Evolutionary conservation across 2,888 invertebrate species (phyloP).

Genomic region (Leistus spinibarbis): DNA sequence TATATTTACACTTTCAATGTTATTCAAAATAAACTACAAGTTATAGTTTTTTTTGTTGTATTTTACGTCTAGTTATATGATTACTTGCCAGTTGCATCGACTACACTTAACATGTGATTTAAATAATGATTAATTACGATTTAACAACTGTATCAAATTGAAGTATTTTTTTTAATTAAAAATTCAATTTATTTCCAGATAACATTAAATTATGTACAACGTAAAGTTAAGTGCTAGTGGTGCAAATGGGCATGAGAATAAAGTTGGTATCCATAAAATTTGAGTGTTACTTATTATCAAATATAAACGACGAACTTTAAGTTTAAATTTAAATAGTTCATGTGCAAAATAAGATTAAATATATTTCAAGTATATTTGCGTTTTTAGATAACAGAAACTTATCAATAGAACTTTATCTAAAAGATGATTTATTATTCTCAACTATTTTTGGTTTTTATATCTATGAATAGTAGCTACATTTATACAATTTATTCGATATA

Average conservation of each 20-base stretch:
- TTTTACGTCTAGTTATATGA: too few relatives aligned
- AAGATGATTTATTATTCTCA: constrained; percentile 28
- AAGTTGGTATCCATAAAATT: not conserved
- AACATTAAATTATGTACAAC: too few relatives aligned
- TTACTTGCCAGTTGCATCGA: too few relatives aligned
- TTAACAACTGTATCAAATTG: too few relatives aligned
- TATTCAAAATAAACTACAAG: not conserved
- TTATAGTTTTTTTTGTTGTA: not conserved
- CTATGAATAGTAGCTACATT: constrained; percentile 25
- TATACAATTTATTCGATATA: constrained; percentile 35
- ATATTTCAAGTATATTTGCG: not conserved
- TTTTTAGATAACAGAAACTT: not conserved
- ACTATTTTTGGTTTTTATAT: constrained; percentile 15
- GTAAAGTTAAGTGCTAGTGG: too few relatives aligned
- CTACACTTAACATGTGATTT: too few relatives aligned
- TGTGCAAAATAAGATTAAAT: not conserved
- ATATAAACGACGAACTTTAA: not conserved
- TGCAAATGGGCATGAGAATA: too few relatives aligned
- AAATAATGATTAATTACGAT: too few relatives aligned
- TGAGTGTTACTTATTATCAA: not conserved
- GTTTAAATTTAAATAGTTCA: not conserved
- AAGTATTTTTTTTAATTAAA: too few relatives aligned
- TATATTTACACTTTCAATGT: not conserved
- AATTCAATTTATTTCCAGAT: not conserved
- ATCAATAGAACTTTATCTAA: constrained; percentile 17